Base-by-base conservation (phyloP, 2,888 invertebrate species). In the Allolobophora icterica region DNA sequence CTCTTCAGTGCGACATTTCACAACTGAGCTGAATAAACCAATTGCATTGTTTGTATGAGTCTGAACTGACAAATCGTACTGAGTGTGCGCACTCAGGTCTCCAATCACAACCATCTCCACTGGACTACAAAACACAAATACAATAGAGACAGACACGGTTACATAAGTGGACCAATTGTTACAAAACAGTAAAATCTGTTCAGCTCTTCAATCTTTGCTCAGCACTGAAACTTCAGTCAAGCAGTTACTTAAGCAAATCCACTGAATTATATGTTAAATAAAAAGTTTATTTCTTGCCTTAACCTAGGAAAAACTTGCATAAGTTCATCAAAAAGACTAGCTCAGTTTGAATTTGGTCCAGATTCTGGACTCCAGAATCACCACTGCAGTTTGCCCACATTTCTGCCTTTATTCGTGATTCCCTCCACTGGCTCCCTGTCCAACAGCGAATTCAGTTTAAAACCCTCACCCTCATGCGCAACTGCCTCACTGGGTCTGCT, bases 1-100 rank as follows among this genome's bases (percentile, higher is more conserved):
- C 90, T 90, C 90, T 52, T 38, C 58, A 19, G 90, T 90, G 38
- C 71, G 45, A 90, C 83, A 90, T 30, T 38, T n/a, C 45, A 90
- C 71, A 38, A 33, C 30, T 19, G 71, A 34, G 24, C 90, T 90
- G 71, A 90, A 71, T n/a, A 15, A 33, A 33, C 52, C 38, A 33
- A 34, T 71, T 21, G 90, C 52, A 38, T 34, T 71, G 21, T n/a
- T 34, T 24, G 71, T 38, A 38, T 71, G 45, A 3, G 34, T 52
- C 52, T 52, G 58, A 52, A 90, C 58, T 5, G 90, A 90, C n/a
- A 90, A 71, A 45, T 90, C 90, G 35, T 90, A 90, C 19, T 19
- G 45, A 71, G 90, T 90, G 90, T 90, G 45, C 19, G 90, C 33
- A 40, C 34, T 38, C 35, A 90, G 71, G 30, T 52, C 90, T 34